Evolutionary conservation across 2,888 invertebrate species (phyloP).

Genomic region (Polymixis flavicincta): DNA sequence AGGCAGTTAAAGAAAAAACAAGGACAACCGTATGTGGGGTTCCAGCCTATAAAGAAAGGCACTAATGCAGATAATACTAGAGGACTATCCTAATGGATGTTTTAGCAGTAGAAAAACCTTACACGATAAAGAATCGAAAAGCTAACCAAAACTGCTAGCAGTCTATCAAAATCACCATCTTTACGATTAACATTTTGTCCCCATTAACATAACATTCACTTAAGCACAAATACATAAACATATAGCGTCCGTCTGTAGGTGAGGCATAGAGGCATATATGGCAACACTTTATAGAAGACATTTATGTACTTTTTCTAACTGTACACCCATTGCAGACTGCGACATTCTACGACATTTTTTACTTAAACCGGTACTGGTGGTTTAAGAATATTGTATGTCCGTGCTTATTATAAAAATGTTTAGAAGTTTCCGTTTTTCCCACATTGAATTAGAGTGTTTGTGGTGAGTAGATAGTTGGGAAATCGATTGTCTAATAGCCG

Average conservation of each 20-base stretch:
- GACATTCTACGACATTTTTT: conserved; percentile 66
- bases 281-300: conserved; percentile 56
- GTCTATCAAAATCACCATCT: conserved; percentile 38
- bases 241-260: conserved; percentile 55
- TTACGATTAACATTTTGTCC: conserved; percentile 57
- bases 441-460: conserved; percentile 47
- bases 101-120: neutral
- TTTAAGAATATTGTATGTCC: conserved; percentile 47
- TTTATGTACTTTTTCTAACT: conserved; percentile 68
- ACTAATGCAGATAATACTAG: neutral
- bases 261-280: conserved; percentile 65
- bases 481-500: conserved; percentile 51
- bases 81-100: neutral
- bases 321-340: conserved; percentile 61
- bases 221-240: conserved; percentile 55
- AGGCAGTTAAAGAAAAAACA: neutral
- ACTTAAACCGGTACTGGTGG: conserved; percentile 60
- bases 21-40: too few relatives aligned
- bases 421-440: conserved; percentile 48
- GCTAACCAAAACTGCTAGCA: conserved; percentile 17
- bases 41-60: neutral
- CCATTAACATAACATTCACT: conserved; percentile 66
- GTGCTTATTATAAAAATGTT: conserved; percentile 63
- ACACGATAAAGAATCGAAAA: conserved; percentile 2
- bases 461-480: conserved; percentile 23